Percentiles rank a stretch among this genome's conserved stretches.
Conservation (phyloP, 2,888 invertebrate species). For the Xanthostigma xanthostigma region DNA sequence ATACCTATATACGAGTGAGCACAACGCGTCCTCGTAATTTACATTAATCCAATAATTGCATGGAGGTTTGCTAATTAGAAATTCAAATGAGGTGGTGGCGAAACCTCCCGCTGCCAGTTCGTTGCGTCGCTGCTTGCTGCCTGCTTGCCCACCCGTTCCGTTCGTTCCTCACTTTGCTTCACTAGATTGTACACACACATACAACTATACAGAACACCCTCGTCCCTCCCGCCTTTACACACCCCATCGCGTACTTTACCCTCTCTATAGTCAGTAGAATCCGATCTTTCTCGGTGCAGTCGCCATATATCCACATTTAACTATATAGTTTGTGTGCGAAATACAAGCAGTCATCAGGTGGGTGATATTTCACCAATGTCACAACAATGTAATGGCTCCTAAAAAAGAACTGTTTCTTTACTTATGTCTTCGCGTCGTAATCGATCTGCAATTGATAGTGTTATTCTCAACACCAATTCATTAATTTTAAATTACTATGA, state of each 20-base stretch:
- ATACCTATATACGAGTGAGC: slow-evolving; percentile 24
- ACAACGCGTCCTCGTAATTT: slow-evolving; percentile 68
- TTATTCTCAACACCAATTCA: too few relatives aligned
- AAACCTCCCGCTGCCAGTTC: too few relatives aligned
- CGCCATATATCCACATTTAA: too few relatives aligned
- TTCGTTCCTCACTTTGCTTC: background rate
- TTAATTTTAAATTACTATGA: too few relatives aligned
- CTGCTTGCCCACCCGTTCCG: slow-evolving; percentile 18
- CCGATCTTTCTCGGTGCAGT: too few relatives aligned
- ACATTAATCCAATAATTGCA: slow-evolving; percentile 90
- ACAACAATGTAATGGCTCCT: too few relatives aligned
- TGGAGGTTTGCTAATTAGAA: slow-evolving; percentile 85
- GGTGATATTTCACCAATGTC: too few relatives aligned
- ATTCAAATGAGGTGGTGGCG: slow-evolving; percentile 77
- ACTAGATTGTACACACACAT: background rate
- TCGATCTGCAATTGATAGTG: too few relatives aligned
- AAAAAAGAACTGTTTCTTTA: too few relatives aligned
- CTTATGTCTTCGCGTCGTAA: too few relatives aligned
- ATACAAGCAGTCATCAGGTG: too few relatives aligned
- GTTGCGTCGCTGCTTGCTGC: background rate
- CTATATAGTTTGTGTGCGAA: too few relatives aligned
- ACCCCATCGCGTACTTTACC: slow-evolving; percentile 3
- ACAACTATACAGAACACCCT: slow-evolving; percentile 6
- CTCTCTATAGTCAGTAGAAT: background rate
- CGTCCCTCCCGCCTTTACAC: slow-evolving; percentile 1